A percentile compares a stretch with the other conserved stretches of the same genome.
These are phyloP conservation scores for Coregonus clupeaformis DNA, from an alignment of 2,113 vertebrate genomes.

Conservation along the genomic window DNA sequence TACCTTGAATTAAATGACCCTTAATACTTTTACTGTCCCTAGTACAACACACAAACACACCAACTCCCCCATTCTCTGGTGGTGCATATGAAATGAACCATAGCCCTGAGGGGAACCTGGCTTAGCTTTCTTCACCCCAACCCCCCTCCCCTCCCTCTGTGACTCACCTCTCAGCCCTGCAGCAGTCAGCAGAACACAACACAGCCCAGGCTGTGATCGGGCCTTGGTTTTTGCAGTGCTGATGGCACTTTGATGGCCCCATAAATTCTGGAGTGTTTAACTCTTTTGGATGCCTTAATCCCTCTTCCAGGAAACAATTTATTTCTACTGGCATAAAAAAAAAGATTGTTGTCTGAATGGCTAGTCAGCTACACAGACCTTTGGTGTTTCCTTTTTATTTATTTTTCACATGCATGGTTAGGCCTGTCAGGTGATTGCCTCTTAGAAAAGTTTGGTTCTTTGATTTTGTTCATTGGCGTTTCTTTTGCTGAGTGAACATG, in stretches of 20 bases:
- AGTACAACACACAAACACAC: neutral
- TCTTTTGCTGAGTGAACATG: neutral
- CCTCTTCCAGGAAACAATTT: slow-evolving; percentile 74
- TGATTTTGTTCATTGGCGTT: slow-evolving; percentile 27
- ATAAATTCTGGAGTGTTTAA: slow-evolving; percentile 77
- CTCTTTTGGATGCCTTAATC: slow-evolving; percentile 75
- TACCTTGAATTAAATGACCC: too few relatives aligned
- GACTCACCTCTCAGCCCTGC: slow-evolving; percentile 71
- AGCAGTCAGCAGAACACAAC: slow-evolving; percentile 66
- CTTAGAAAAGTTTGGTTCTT: neutral
- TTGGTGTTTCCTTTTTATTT: slow-evolving; percentile 1
- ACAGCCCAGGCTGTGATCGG: slow-evolving; percentile 53
- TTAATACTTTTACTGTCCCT: neutral
- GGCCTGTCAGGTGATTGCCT: slow-evolving; percentile 25
- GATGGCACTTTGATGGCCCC: slow-evolving; percentile 49
- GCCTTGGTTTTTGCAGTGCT: slow-evolving; percentile 28
- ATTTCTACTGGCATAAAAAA: slow-evolving; percentile 39
- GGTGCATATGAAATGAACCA: too few relatives aligned
- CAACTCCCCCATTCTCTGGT: neutral
- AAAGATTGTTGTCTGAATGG: slow-evolving; percentile 62
- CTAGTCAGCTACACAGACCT: slow-evolving; percentile 25
- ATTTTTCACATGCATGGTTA: neutral
- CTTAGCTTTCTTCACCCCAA: slow-evolving; percentile 9
- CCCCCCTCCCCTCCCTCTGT: slow-evolving; percentile 28
- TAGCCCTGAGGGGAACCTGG: slow-evolving; percentile 35